Percentiles rank a stretch among this genome's conserved stretches.
These are phyloP conservation scores for Eupithecia insigniata DNA, from an alignment of 2,888 invertebrate species.

Conservation along the genomic window DNA sequence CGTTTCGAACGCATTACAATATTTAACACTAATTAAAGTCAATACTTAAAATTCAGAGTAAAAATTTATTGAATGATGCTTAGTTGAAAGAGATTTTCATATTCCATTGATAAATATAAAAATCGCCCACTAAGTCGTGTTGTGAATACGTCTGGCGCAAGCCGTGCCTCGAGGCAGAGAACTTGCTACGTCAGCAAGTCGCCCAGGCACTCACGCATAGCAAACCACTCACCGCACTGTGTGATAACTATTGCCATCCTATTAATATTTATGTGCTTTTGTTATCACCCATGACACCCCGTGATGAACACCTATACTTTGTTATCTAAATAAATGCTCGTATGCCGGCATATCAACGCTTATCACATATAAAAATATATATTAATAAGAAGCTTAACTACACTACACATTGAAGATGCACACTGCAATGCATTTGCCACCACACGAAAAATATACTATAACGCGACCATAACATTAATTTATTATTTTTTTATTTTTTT, in stretches of 20 bases:
- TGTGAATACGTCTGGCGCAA: slow-evolving; percentile 68
- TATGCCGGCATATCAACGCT: slow-evolving; percentile 82
- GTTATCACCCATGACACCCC: slow-evolving; percentile 74
- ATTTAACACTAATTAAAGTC: slow-evolving; percentile 43
- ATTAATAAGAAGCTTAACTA: slow-evolving; percentile 81
- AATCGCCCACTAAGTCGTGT: slow-evolving; percentile 78
- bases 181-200: slow-evolving; percentile 82
- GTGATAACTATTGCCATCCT: slow-evolving; percentile 25
- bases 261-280: slow-evolving; percentile 30
- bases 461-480: slow-evolving; percentile 63
- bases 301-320: slow-evolving; percentile 60
- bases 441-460: slow-evolving; percentile 72
- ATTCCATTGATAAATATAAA: slow-evolving; percentile 74
- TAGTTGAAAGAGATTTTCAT: slow-evolving; percentile 82
- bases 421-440: slow-evolving; percentile 80
- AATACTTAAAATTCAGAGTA: slow-evolving; percentile 58
- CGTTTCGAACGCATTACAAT: slow-evolving; percentile 33
- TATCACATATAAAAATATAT: slow-evolving; percentile 84
- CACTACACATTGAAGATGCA: slow-evolving; percentile 81
- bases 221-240: slow-evolving; percentile 46
- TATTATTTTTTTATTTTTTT: slow-evolving; percentile 61
- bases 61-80: slow-evolving; percentile 48
- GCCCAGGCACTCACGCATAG: slow-evolving; percentile 73
- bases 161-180: slow-evolving; percentile 73
- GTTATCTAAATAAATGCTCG: slow-evolving; percentile 82